phyloP scores from a whole-genome alignment of 1,140 invertebrate species.

The Drosophila virilis region DNA sequence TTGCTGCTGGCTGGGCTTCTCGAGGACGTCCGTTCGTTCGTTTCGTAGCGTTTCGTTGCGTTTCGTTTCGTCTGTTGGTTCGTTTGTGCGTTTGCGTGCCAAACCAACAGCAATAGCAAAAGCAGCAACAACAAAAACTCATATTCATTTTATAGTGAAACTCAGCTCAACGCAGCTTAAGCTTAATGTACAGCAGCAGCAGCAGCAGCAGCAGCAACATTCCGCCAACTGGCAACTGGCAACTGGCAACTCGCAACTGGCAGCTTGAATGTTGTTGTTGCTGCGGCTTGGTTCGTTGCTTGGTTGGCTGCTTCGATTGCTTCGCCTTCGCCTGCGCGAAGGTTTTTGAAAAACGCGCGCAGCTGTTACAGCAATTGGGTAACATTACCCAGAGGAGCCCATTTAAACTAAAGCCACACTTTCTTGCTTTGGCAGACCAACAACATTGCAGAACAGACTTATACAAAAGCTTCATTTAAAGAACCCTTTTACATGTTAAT shows the following conservation, averaged over 20 bases:
- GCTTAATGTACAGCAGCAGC: conserved; percentile 49
- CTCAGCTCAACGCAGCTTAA: conserved; percentile 57
- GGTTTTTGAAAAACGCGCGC: conserved; percentile 53
- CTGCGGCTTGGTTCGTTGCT: conserved; percentile 19
- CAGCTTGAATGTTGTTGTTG: conserved; percentile 48
- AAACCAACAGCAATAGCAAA: conserved; percentile 59
- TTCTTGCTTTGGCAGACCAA: neutral
- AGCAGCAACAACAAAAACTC: conserved; percentile 57
- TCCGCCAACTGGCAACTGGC: conserved; percentile 33
- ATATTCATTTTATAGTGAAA: conserved; percentile 73
- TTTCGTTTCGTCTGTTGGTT: conserved; percentile 31
- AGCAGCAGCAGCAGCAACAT: conserved; percentile 37
- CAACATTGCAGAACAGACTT: neutral
- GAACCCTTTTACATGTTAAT: neutral
- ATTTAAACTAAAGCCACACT: conserved; percentile 8
- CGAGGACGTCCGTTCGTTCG: conserved; percentile 70
- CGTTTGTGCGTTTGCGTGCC: conserved; percentile 76
- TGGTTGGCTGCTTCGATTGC: conserved; percentile 31
- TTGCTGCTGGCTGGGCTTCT: conserved; percentile 61
- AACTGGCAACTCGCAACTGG: conserved; percentile 43
- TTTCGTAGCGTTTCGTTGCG: conserved; percentile 29
- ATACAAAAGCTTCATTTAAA: neutral
- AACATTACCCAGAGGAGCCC: conserved; percentile 13
- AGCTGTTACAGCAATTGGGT: conserved; percentile 40
- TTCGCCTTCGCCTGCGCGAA: conserved; percentile 53